Base-by-base conservation (phyloP, 2,888 invertebrate genomes). In the Synanthedon myopaeformis region DNA sequence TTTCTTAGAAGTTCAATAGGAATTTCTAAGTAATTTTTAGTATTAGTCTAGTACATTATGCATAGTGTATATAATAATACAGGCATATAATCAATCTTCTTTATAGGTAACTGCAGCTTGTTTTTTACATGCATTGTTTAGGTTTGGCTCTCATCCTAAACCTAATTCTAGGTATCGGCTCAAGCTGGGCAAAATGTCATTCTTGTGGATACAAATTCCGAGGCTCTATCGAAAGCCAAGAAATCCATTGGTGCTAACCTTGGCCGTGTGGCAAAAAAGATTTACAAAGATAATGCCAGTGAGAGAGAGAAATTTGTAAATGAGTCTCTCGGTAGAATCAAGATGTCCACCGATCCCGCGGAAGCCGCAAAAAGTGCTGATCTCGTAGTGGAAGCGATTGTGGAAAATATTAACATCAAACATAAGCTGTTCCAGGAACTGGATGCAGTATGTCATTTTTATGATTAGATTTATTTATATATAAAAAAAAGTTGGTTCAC, bases 351-450 rank as follows among this genome's bases (percentile, higher is more conserved):
- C 0, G 89, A 92, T 68, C 73, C 92, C 1, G 79, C 79, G 1
- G 89, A 86, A 42, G 89, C 91, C 12, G 92, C 92, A 0, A 89
- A 90, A 71, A 81, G 89, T 17, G 86, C 92, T 6, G 94, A 95
- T 77, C 76, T 96, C 55, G 92, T 96, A 3, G 90, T 96, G 12
- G 96, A 96, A 81, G 96, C 96, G 8, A 93, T 96, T 67, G 91
- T 96, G 8, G 96, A 96, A 76, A 95, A 96, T 69, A 81, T 96
- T 56, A 91, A 90, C 52, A 76, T 92, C 0, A 95, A 94, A 74
- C 92, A 93, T 70, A 91, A 93, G 63, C 79, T 96, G 3, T 96
- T 96, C 69, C 88, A 89, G 54, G 85, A 88, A 57, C 82, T 96
- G 45, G 95, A 96, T 82, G 82, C 79, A 56, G 91, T 90, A 70